These are phyloP conservation scores for Xyliphius kryptos DNA, from an alignment of 2,113 vertebrate species.

Conservation along the genomic window DNA sequence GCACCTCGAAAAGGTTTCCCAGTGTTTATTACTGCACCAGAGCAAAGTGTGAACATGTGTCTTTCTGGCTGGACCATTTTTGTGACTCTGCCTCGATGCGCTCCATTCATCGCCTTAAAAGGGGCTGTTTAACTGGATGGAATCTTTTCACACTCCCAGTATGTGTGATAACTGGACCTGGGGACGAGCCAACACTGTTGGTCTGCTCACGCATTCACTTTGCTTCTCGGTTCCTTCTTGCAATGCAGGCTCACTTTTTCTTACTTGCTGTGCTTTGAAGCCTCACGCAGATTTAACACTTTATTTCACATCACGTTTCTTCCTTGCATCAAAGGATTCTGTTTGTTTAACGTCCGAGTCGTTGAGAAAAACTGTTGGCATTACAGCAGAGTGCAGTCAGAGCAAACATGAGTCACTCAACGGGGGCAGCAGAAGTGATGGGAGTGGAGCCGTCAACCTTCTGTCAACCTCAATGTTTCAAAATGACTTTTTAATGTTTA, in stretches of 20 bases:
- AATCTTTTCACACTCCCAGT: slow-evolving; percentile 37
- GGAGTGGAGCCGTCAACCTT: no score
- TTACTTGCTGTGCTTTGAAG: slow-evolving; percentile 6
- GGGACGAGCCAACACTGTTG: slow-evolving; percentile 25
- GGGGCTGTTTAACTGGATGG: slow-evolving; percentile 44
- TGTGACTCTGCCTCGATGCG: slow-evolving; percentile 58
- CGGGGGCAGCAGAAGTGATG: no score
- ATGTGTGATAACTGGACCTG: slow-evolving; percentile 27
- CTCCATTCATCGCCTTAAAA: slow-evolving; percentile 71
- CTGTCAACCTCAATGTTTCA: no score
- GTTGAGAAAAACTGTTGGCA: no score
- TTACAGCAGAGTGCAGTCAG: no score
- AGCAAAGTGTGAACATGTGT: slow-evolving; percentile 38
- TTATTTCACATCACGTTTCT: no score
- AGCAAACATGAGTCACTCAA: no score
- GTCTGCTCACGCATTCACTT: slow-evolving; percentile 17
- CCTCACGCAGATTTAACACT: background rate
- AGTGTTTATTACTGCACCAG: slow-evolving; percentile 26
- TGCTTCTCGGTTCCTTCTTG: slow-evolving; percentile 1
- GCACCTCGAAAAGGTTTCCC: slow-evolving; percentile 20
- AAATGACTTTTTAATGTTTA: no score
- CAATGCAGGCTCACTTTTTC: background rate
- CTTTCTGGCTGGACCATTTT: slow-evolving; percentile 44
- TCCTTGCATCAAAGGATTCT: background rate
- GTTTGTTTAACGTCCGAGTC: no score